These are phyloP conservation scores for Idaea aversata DNA, from an alignment of 2,888 invertebrate genomes.

Conservation along the genomic window DNA sequence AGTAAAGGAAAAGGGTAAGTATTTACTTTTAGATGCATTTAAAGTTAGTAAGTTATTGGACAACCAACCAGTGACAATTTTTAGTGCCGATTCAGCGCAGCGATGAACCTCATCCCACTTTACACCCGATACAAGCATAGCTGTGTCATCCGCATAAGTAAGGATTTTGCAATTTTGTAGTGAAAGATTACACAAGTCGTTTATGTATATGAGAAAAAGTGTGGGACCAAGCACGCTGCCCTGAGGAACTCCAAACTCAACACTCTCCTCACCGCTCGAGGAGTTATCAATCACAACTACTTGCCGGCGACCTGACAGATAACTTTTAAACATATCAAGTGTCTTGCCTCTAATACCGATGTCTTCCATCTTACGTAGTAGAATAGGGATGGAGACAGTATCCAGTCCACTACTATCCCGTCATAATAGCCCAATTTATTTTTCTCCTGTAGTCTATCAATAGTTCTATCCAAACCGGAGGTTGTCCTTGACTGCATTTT, in stretches of 20 bases:
- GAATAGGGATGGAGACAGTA: background rate
- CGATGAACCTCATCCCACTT: background rate
- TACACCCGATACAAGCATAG: background rate
- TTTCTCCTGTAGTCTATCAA: no score
- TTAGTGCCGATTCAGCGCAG: background rate
- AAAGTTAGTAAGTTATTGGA: background rate
- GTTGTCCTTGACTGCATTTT: no score
- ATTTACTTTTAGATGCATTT: constrained; percentile 3
- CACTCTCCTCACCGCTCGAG: background rate
- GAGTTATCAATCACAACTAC: background rate
- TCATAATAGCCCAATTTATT: no score
- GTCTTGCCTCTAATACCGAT: background rate
- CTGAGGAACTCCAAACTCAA: background rate
- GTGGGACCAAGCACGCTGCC: background rate
- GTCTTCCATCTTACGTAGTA: background rate
- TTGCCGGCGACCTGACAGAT: background rate
- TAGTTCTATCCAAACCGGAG: no score
- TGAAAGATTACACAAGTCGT: background rate
- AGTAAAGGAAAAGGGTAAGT: constrained; percentile 4
- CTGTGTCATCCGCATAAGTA: constrained; percentile 6
- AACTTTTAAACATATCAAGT: background rate
- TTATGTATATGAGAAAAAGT: background rate
- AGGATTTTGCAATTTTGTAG: background rate
- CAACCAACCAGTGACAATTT: background rate
- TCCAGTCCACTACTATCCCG: background rate